Conservation (phyloP, 2,888 invertebrate genomes). For the Disparrhopalites patrizii region DNA sequence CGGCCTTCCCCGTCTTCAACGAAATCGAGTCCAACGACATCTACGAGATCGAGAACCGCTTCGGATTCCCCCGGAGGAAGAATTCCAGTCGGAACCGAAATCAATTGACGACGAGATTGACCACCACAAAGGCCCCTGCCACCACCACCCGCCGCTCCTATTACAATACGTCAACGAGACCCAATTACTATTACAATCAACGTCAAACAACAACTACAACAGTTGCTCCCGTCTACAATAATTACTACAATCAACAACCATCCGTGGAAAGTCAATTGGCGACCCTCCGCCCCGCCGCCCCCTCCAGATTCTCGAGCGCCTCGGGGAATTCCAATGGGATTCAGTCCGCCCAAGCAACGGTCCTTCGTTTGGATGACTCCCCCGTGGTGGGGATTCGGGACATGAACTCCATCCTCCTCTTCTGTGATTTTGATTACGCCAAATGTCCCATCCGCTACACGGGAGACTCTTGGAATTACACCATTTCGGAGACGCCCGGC, state of each 20-base stretch:
- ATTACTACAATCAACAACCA: constrained; percentile 6
- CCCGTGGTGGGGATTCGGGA: constrained; percentile 42
- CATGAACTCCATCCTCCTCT: constrained; percentile 46
- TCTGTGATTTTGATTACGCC: constrained; percentile 48
- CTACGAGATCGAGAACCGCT: constrained; percentile 25
- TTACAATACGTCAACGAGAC: constrained; percentile 24
- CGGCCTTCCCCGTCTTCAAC: constrained; percentile 38
- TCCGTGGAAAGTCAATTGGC: constrained; percentile 18
- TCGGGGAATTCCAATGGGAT: not conserved
- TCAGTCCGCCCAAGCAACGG: constrained; percentile 25
- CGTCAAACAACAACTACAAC: constrained; percentile 1
- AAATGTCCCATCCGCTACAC: constrained; percentile 47
- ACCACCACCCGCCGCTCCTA: constrained; percentile 17
- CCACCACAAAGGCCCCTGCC: constrained; percentile 16
- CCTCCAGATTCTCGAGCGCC: constrained; percentile 6
- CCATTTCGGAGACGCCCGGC: constrained; percentile 42
- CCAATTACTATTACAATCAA: not conserved
- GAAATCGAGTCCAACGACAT: constrained; percentile 48
- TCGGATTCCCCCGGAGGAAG: constrained; percentile 25
- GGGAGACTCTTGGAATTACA: constrained; percentile 48
- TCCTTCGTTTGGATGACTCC: constrained; percentile 37
- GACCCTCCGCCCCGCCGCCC: constrained; percentile 15
- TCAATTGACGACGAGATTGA: not conserved
- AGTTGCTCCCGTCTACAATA: not conserved
- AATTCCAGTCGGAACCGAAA: constrained; percentile 14